Evolutionary conservation across 2,888 invertebrate species (phyloP), one percentile per base, ranked within the genome.

Genomic region (Folsomia manolachei): DNA sequence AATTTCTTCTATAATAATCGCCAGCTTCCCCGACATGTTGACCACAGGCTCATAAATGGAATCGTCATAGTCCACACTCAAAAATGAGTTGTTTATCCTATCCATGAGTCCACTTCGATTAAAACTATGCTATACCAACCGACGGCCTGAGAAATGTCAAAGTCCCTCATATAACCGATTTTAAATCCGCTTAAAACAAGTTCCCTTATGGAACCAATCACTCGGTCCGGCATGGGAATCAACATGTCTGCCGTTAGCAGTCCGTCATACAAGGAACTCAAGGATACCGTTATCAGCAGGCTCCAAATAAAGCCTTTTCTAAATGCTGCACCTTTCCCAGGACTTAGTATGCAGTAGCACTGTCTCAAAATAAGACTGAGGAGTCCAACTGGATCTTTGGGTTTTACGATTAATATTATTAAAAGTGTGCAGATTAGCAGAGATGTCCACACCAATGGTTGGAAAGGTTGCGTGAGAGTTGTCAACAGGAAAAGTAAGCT

Each of bases 251-350:
- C 63, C 26, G 63, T 63, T 11, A 63, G 26, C 27, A 26, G 14
- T 27, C 27, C 63, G 18, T 63, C 63, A 27, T 63, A 63, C 63
- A 63, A 27, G 19, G 27, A 63, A n/a, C 63, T 63, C 4, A 63
- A 4, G 4, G 63, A 63, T 21, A 27, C 27, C 26, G 63, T 27
- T 2, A 63, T 63, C 4, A 63, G 1, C 26, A 63, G n/a, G 19
- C 63, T 63, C 63, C 63, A 63, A 1, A 63, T 26, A 4, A 63
- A 27, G 4, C 26, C 14, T n/a, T 26, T 2, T 4, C 63, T 1
- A 4, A 27, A 7, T 27, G n/a, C n/a, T 26, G 1, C n/a, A 4
- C 63, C 26, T 27, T 26, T 25, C 2, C 63, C 63, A 14, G 63
- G 27, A 2, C 27, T 11, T 4, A 63, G 25, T 2, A n/a, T n/a